Conservation (phyloP, 1,140 invertebrate genomes). For the Idris sp. region DNA sequence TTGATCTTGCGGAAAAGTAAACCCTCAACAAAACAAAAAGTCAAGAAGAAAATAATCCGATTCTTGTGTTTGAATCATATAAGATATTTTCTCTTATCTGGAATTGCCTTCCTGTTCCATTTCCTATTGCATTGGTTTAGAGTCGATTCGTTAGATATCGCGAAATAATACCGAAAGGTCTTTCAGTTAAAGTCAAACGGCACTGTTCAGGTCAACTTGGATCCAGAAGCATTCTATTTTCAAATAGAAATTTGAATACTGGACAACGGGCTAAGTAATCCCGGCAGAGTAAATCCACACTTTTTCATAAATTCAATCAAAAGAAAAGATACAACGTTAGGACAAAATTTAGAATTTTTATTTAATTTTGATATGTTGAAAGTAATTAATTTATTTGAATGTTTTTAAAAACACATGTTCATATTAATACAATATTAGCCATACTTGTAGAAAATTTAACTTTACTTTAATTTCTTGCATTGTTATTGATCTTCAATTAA, state of each 20-base stretch:
- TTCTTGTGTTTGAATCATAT: constrained; percentile 65
- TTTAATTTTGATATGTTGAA: no score
- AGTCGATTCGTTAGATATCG: constrained; percentile 64
- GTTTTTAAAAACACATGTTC: constrained; percentile 35
- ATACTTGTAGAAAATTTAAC: constrained; percentile 33
- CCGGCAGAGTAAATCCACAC: constrained; percentile 23
- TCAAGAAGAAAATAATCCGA: constrained; percentile 65
- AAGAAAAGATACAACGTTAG: no score
- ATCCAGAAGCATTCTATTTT: constrained; percentile 61
- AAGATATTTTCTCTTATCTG: constrained; percentile 71
- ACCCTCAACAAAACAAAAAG: constrained; percentile 35
- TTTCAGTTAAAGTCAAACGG: constrained; percentile 56
- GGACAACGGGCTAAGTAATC: constrained; percentile 31
- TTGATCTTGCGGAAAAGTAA: constrained; percentile 28
- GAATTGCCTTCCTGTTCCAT: constrained; percentile 69
- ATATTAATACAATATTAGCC: constrained; percentile 31
- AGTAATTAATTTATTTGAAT: no score
- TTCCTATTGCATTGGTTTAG: constrained; percentile 60
- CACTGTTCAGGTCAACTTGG: constrained; percentile 29
- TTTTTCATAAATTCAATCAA: not conserved
- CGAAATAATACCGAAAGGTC: constrained; percentile 69
- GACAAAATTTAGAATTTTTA: no score
- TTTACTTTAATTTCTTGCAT: constrained; percentile 19
- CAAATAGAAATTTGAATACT: constrained; percentile 56
- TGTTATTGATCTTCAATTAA: constrained; percentile 69